phyloP scores from a whole-genome alignment of 2,113 vertebrate species.

The Coregonus clupeaformis region DNA sequence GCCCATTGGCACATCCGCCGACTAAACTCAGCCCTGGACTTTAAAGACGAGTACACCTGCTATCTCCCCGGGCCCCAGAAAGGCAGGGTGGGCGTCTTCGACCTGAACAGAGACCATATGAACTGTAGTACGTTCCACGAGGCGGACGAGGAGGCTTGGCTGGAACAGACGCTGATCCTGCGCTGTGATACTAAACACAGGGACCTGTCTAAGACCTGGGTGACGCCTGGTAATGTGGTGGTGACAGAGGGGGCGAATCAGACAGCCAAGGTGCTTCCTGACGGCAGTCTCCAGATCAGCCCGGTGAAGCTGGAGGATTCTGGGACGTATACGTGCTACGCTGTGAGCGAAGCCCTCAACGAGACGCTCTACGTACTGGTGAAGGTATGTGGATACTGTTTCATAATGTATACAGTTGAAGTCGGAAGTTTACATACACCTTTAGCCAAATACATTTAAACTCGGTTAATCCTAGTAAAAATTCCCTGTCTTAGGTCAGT shows the following conservation, averaged over 20 bases:
- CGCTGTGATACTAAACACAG: constrained; percentile 86
- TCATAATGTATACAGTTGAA: no score
- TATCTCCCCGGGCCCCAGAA: constrained; percentile 53
- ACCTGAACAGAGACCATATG: constrained; percentile 74
- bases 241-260: constrained; percentile 76
- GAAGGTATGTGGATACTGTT: constrained; percentile 67
- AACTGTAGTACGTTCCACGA: constrained; percentile 91
- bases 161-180: constrained; percentile 82
- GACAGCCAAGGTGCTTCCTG: constrained; percentile 68
- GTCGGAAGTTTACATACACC: no score
- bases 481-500: no score
- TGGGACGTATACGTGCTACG: constrained; percentile 89
- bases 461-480: no score
- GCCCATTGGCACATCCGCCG: constrained; percentile 84
- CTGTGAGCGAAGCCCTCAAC: constrained; percentile 81
- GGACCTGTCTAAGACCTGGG: constrained; percentile 82
- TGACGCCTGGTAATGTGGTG: constrained; percentile 76
- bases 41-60: constrained; percentile 85
- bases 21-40: constrained; percentile 86
- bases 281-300: constrained; percentile 83
- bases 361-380: constrained; percentile 92
- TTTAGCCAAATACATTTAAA: no score
- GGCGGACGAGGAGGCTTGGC: constrained; percentile 79
- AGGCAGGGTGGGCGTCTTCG: constrained; percentile 67
- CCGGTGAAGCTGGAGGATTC: constrained; percentile 78